Base-by-base conservation (phyloP, 1,140 invertebrate genomes). In the Magallana gigas region DNA sequence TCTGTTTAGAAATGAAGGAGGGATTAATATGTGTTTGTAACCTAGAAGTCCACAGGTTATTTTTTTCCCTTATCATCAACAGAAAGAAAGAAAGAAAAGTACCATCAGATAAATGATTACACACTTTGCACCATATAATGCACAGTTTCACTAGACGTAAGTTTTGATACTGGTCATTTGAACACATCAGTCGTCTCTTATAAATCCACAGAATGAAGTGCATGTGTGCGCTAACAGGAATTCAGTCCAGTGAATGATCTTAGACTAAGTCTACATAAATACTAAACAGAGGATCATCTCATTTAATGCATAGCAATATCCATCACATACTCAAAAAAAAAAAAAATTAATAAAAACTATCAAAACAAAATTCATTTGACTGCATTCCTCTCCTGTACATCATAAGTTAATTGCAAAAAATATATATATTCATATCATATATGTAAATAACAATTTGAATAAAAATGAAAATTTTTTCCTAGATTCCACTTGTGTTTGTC, bases 401-500 rank as follows among this genome's bases (percentile, higher is more conserved):
- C 68, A 76, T 76, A 76, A 36, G 68, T 76, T 29, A 76, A 76
- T 76, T 76, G 68, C 68, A 76, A 76, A 76, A 76, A 36, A 76
- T 71, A 71, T 71, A 76, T 76, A 76, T 23, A 23, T 71, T 29
- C 48, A 48, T 48, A 48, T 76, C 12, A 76, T 76, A 76, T 76
- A 76, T 76, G 68, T 76, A 76, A 23, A 71, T 83, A 84, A 87
- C 64, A 87, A 84, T 87, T 84, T 83, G 64, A 84, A 84, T 85
- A 85, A 81, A 88, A 85, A 88, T 84, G 58, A 82, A 85, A 82
- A 88, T n/a, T 4, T 23, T 16, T 85, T 62, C 71, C 90, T 91
- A 91, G 80, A 87, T 88, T 89, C 88, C 90, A 89, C 91, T 91
- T 91, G 88, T 91, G 89, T 90, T 83, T 84, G 81, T 87, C 88